Base-by-base conservation (phyloP, 2,113 vertebrate species). In the Apteryx owenii region DNA sequence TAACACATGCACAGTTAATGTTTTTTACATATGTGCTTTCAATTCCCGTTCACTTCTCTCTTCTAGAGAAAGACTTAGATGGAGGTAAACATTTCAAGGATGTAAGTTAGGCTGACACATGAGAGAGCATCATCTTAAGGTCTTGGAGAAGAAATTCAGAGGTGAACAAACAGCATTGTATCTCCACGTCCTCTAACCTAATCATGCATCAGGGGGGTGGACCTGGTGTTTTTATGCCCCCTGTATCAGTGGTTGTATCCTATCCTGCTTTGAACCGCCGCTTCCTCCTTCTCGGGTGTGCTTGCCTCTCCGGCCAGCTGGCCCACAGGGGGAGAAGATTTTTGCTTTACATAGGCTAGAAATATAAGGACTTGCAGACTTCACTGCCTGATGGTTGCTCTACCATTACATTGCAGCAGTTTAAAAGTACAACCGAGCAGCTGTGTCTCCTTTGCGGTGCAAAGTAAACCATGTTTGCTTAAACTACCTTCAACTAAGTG, bases 201-300 rank as follows among this genome's bases (percentile, higher is more conserved):
- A 18, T 53, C 0, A 0, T 31, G 50, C 54, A 13, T 2, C 0
- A 0, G 18, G 26, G 28, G 53, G 69, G 60, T 76, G 86, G 56
- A 60, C 54, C 31, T 20, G 42, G 65, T 51, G 79, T 73, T 83
- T 31, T 66, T 11, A 38, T 73, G 64, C 50, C 54, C 72, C 29
- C 36, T 17, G 1, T 28, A 7, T 4, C 16, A 10, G 1, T 33
- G 44, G 31, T 23, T 38, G 36, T 38, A 38, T 38, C 28, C 10
- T 46, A 61, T 4, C 50, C 54, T 19, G 13, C 3, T 0, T 33
- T 54, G 69, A 46, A 31, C 26, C 36, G n/a, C 42, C 46, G 15
- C 36, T 66, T 73, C 26, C n/a, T 31, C 0, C 0, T 16, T 85
- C 58, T 20, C 0, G 0, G 10, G 18, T 33, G 38, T 48, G 23